Percentiles rank a stretch among this genome's conserved stretches.
Conservation (phyloP, 2,797 vertebrate species). For the Phoebastria nigripes region DNA sequence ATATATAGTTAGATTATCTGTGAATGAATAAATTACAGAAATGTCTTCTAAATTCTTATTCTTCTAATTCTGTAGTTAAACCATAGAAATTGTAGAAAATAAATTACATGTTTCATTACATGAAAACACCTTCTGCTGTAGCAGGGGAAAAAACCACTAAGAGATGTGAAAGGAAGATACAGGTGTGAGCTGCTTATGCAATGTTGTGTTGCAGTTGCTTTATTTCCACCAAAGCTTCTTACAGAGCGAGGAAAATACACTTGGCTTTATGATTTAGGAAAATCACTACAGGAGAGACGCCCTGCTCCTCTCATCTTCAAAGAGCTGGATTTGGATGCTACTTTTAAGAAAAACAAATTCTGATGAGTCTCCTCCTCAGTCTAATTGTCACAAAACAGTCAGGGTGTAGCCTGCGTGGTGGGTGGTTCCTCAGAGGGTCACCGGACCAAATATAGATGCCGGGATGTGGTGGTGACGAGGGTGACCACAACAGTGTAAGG, state of each 20-base stretch:
- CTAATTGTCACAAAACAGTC: neutral
- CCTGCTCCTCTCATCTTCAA: slow-evolving; percentile 21
- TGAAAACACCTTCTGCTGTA: neutral
- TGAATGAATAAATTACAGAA: neutral
- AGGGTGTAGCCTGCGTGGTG: neutral
- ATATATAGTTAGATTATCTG: neutral
- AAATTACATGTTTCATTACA: neutral
- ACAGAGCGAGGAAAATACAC: neutral
- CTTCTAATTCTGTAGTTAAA: neutral
- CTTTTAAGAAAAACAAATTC: neutral
- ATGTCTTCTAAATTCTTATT: neutral
- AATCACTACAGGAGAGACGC: neutral
- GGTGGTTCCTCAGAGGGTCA: neutral
- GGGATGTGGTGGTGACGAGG: neutral
- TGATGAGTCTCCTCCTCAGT: neutral
- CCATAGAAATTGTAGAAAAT: neutral
- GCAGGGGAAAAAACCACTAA: neutral
- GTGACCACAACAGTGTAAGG: neutral
- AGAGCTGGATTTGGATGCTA: slow-evolving; percentile 8
- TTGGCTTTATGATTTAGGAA: slow-evolving; percentile 3
- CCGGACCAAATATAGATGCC: neutral
- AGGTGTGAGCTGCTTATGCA: neutral
- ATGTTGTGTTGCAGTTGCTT: neutral
- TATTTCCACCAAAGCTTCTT: neutral
- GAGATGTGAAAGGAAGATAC: neutral